phyloP scores from a whole-genome alignment of 2,888 invertebrate species.

The Dicycla oo region DNA sequence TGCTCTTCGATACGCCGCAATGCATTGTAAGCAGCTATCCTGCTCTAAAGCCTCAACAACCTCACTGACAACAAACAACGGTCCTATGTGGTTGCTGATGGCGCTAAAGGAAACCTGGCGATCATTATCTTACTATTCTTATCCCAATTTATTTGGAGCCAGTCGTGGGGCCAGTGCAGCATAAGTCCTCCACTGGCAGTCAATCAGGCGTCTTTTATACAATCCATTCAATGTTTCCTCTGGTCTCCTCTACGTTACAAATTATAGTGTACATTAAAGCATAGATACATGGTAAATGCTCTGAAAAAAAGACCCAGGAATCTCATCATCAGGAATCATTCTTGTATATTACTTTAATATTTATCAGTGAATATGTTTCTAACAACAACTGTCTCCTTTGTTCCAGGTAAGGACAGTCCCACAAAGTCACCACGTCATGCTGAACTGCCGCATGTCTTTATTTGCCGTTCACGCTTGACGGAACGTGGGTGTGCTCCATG shows the following conservation, averaged over 20 bases:
- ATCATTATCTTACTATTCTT: not conserved
- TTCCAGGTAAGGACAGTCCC: conserved; percentile 72
- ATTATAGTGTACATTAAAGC: not conserved
- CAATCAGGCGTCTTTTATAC: not conserved
- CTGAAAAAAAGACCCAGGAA: not conserved
- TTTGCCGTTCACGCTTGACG: conserved; percentile 76
- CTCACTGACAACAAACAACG: too few species aligned
- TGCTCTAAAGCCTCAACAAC: not conserved
- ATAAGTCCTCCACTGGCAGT: not conserved
- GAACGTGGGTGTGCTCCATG: conserved; percentile 72
- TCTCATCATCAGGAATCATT: not conserved
- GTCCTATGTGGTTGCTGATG: not conserved
- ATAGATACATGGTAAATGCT: not conserved
- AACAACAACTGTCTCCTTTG: conserved; percentile 47
- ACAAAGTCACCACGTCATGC: conserved; percentile 46
- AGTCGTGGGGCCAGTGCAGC: not conserved
- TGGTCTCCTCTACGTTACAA: too few species aligned
- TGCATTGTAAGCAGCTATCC: not conserved
- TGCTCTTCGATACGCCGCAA: not conserved
- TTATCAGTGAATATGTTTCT: not conserved
- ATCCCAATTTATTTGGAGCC: not conserved
- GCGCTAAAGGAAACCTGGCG: not conserved
- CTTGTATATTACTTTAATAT: not conserved
- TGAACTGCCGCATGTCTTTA: conserved; percentile 69
- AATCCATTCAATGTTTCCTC: not conserved